Conservation (phyloP, 2,113 vertebrate species). For the Penelope pileata region DNA sequence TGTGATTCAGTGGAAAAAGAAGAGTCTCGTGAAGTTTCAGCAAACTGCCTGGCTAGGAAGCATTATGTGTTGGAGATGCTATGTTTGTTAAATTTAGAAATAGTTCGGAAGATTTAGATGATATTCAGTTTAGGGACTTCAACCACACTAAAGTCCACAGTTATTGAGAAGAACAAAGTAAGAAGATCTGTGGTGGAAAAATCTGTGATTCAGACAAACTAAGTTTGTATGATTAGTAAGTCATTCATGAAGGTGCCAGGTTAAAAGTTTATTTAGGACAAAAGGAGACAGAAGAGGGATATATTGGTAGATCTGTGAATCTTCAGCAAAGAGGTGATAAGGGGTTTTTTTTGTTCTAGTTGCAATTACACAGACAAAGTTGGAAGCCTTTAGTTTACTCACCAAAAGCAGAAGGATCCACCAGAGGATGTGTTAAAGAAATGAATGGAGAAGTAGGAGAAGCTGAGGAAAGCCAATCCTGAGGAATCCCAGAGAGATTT, state of each 20-base stretch:
- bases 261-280: neutral
- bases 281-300: neutral
- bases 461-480: slow-evolving; percentile 1
- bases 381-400: neutral
- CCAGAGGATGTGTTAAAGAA: slow-evolving; percentile 20
- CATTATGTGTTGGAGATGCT: neutral
- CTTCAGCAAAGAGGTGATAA: neutral
- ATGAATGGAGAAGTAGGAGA: neutral
- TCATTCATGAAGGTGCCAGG: neutral
- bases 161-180: neutral
- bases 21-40: neutral
- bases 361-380: neutral
- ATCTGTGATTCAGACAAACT: neutral
- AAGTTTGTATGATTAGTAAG: neutral
- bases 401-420: neutral
- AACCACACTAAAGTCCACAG: neutral
- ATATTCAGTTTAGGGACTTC: neutral
- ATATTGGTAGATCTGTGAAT: neutral
- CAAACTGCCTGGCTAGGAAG: neutral
- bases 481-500: slow-evolving; percentile 29
- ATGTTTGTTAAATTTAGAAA: neutral
- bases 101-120: neutral
- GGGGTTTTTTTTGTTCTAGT: neutral
- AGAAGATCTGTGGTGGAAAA: neutral
- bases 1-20: no score